A percentile compares a stretch with the other conserved stretches of the same genome.
phyloP scores from a whole-genome alignment of 2,797 vertebrate species.

The Notoglanidium macrostoma region DNA sequence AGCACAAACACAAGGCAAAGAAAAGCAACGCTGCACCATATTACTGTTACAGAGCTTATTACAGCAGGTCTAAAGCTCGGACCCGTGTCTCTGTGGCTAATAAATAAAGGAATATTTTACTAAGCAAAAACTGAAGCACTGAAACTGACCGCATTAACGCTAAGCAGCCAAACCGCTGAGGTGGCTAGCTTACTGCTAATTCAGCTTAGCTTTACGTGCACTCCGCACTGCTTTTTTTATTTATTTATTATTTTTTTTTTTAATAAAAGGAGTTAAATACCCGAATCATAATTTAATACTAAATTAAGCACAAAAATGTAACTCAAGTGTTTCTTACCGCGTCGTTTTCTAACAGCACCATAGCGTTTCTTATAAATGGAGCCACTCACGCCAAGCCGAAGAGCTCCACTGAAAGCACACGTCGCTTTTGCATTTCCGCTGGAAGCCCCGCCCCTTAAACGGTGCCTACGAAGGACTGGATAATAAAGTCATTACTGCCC shows the following conservation, averaged over 20 bases:
- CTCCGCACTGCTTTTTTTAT: neutral
- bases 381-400: neutral
- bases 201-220: neutral
- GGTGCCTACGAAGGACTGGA: neutral
- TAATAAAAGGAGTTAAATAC: too few species aligned
- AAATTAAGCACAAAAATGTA: neutral
- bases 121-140: too few species aligned
- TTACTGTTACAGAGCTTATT: neutral
- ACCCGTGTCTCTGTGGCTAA: neutral
- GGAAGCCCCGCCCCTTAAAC: conserved; percentile 41
- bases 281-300: neutral
- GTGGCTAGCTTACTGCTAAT: conserved; percentile 6
- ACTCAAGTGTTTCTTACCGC: conserved; percentile 68
- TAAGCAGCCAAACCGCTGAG: neutral
- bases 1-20: neutral
- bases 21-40: neutral
- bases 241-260: too few species aligned
- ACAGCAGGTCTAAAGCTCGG: neutral
- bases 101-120: neutral
- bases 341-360: conserved; percentile 83
- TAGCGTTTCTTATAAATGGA: conserved; percentile 43
- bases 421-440: conserved; percentile 62
- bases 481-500: conserved; percentile 25
- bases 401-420: conserved; percentile 71
- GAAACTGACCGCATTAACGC: neutral